A percentile compares a stretch with the other conserved stretches of the same genome.
These are phyloP conservation scores for Eupleurogrammus muticus DNA, from an alignment of 2,797 vertebrate genomes.

Conservation along the genomic window DNA sequence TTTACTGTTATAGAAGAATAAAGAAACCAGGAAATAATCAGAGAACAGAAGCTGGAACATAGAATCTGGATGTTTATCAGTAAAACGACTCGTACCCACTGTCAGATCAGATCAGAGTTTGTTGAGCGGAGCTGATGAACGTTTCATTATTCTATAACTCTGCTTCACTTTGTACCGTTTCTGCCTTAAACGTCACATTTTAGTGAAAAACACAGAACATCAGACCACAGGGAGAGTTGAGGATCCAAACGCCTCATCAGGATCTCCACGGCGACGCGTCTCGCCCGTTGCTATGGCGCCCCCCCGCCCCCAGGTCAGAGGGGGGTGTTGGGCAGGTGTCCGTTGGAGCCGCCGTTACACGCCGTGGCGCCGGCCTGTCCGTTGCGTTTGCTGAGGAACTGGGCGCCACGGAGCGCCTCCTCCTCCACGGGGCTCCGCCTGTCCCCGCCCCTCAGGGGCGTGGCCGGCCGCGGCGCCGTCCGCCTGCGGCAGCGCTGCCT, in stretches of 20 bases:
- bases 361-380: constrained; percentile 49
- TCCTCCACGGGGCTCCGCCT: constrained; percentile 58
- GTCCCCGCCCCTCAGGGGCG: constrained; percentile 36
- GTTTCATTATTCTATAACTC: neutral
- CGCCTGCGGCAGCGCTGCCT: constrained; percentile 62
- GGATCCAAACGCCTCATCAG: neutral
- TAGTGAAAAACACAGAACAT: neutral
- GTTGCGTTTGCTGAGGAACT: constrained; percentile 50
- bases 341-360: constrained; percentile 75
- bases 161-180: neutral
- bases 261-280: constrained; percentile 1
- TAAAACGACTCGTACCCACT: too few species aligned
- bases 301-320: constrained; percentile 51
- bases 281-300: neutral
- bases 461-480: constrained; percentile 60
- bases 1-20: too few species aligned
- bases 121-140: too few species aligned
- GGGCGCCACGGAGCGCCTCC: constrained; percentile 54
- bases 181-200: neutral
- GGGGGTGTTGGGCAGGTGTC: constrained; percentile 82
- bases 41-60: too few species aligned
- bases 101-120: too few species aligned
- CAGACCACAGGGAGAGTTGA: neutral
- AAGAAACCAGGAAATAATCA: too few species aligned
- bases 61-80: too few species aligned